Evolutionary conservation across 2,888 invertebrate species (phyloP).

Genomic region (Platynereis dumerilii): DNA sequence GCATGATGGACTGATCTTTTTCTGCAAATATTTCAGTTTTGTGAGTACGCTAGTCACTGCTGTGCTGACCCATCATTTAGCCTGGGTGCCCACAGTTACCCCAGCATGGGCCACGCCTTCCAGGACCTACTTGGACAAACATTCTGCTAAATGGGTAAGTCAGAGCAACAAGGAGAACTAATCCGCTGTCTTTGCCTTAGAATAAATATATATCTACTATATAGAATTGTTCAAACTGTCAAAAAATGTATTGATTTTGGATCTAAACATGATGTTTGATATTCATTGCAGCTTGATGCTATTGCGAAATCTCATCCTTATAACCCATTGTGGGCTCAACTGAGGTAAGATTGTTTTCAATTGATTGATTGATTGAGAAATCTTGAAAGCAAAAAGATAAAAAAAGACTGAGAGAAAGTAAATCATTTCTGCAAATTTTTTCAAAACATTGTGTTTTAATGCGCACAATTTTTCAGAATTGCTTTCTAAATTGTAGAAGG

Average conservation of each 20-base stretch:
- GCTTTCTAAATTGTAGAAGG: too few relatives aligned
- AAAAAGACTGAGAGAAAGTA: too few relatives aligned
- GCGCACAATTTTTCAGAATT: too few relatives aligned
- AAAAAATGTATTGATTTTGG: neutral
- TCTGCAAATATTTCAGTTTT: slow-evolving; percentile 74
- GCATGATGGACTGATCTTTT: too few relatives aligned
- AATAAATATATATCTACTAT: neutral
- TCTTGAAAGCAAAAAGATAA: too few relatives aligned
- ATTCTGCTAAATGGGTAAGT: slow-evolving; percentile 63
- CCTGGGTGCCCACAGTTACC: slow-evolving; percentile 84
- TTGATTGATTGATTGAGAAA: neutral
- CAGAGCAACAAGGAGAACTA: neutral
- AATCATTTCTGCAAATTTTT: too few relatives aligned
- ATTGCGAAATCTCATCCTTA: slow-evolving; percentile 74
- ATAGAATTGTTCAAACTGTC: neutral
- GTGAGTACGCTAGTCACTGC: slow-evolving; percentile 87
- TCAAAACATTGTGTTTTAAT: neutral
- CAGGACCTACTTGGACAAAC: slow-evolving; percentile 61
- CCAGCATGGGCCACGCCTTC: slow-evolving; percentile 63
- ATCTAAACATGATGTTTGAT: neutral
- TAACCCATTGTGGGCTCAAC: slow-evolving; percentile 89
- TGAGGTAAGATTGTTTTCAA: slow-evolving; percentile 67
- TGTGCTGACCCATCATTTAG: slow-evolving; percentile 86
- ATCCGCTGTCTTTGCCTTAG: neutral
- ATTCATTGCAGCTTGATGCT: slow-evolving; percentile 64